Base-by-base conservation (phyloP, 2,888 invertebrate species). In the Conus canariensis region DNA sequence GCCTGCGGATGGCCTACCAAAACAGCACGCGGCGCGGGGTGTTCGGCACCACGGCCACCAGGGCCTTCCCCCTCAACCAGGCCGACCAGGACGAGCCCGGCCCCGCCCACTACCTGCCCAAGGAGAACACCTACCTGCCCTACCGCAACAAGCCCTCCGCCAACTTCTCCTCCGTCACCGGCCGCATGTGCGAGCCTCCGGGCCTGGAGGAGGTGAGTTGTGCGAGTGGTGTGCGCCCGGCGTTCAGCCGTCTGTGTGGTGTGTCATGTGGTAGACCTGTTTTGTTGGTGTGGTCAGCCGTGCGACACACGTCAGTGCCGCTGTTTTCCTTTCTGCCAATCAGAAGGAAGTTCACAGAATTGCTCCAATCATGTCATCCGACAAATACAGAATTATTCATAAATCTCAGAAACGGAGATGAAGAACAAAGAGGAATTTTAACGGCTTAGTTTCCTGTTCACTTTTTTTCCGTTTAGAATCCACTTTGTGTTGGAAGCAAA, bases 11-110 rank as follows among this genome's bases (percentile, higher is more conserved):
- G 91, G 96, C 96, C 0, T 96, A 95, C 92, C 94, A 96, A 59
- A 96, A 95, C 92, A 95, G 95, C 87, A 96, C 95, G 9, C 92
- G 96, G 85, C 94, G 95, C 64, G 96, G 96, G 5, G 96, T 95
- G 83, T 96, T 96, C 92, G 96, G 96, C 30, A 95, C 95, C 22
- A 95, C 96, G 6, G 94, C 96, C 16, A 93, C 94, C 10, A 92
- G 96, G 10, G 19, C 6, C 56, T 58, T 58, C 56, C 82, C 82
- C 8, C 30, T 8, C 45, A 93, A 93, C n/a, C 93, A 94, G 88
- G 92, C 94, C 22, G 94, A 94, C 22, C 94, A 94, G 1, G 95
- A 95, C 25, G 90, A 94, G 30, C 96, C 96, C 2, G 96, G 96
- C 12, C 95, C 95, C 0, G 93, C 94, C 8, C 93, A 95, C 90